These are phyloP conservation scores for Penaeus japonicus DNA, from an alignment of 1,140 invertebrate genomes.

Conservation along the genomic window DNA sequence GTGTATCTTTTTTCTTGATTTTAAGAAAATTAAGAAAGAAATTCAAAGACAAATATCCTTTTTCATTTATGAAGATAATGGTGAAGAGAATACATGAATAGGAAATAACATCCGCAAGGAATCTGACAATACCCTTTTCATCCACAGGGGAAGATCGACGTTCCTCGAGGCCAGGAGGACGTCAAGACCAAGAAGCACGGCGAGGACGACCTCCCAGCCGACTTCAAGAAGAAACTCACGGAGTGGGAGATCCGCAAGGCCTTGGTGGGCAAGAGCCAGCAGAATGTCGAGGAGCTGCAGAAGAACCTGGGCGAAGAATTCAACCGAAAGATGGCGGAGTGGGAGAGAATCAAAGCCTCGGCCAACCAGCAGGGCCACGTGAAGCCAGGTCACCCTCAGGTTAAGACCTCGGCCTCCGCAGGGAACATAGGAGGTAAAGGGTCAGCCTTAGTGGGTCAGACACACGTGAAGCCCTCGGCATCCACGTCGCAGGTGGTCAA, in stretches of 20 bases:
- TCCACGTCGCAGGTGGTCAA: slow-evolving; percentile 26
- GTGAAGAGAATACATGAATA: too few species aligned
- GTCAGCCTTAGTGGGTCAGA: background rate
- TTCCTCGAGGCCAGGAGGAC: slow-evolving; percentile 45
- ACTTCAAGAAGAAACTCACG: slow-evolving; percentile 58
- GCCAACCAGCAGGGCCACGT: slow-evolving; percentile 56
- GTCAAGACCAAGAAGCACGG: slow-evolving; percentile 55
- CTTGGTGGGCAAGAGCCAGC: slow-evolving; percentile 54
- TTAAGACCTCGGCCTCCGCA: slow-evolving; percentile 37
- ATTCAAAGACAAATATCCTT: too few species aligned
- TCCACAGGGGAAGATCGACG: background rate
- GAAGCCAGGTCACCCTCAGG: slow-evolving; percentile 25
- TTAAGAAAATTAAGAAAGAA: too few species aligned
- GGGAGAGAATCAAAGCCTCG: slow-evolving; percentile 63
- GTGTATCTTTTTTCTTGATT: too few species aligned
- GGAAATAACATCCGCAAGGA: too few species aligned
- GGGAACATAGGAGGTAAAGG: slow-evolving; percentile 20
- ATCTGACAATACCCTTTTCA: background rate
- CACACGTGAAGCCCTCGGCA: slow-evolving; percentile 14
- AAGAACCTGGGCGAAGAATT: slow-evolving; percentile 66
- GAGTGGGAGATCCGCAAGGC: slow-evolving; percentile 60
- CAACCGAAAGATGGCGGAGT: slow-evolving; percentile 67
- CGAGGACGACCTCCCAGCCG: slow-evolving; percentile 58
- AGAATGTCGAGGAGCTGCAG: slow-evolving; percentile 65
- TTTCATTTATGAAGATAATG: too few species aligned